These are phyloP conservation scores for Silurus lanzhouensis DNA, from an alignment of 2,797 vertebrate species.

Conservation along the genomic window DNA sequence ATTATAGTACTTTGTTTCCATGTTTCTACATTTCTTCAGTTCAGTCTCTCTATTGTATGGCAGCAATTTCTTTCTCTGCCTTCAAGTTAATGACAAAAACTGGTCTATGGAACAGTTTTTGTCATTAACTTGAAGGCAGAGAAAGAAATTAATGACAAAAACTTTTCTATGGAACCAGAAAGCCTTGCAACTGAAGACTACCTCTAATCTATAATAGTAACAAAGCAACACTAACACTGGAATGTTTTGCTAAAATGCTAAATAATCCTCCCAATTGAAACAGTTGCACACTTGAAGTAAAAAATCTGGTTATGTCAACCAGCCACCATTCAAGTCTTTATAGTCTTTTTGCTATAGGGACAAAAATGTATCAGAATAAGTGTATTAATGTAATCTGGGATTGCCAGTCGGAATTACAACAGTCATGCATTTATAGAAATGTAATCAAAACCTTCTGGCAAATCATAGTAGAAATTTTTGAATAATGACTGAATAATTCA, in stretches of 20 bases:
- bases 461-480: not conserved
- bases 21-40: not conserved
- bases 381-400: not conserved
- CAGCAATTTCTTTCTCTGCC: not conserved
- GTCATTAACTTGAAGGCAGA: too few relatives aligned
- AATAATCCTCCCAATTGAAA: not conserved
- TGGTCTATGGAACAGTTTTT: not conserved
- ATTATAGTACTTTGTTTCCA: conserved; percentile 1
- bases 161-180: not conserved
- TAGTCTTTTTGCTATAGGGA: not conserved
- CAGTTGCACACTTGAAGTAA: not conserved
- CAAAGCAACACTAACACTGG: not conserved
- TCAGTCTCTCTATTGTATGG: not conserved
- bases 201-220: not conserved
- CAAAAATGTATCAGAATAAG: not conserved
- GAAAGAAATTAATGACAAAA: not conserved
- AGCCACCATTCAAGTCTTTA: not conserved
- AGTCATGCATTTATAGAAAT: not conserved
- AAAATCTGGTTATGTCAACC: not conserved
- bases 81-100: not conserved
- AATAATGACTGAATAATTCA: not conserved
- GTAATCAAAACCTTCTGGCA: not conserved
- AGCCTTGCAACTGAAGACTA: not conserved
- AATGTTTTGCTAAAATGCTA: not conserved
- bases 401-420: not conserved